Conservation (phyloP, 2,888 invertebrate species). For the Cotesia congregata region DNA sequence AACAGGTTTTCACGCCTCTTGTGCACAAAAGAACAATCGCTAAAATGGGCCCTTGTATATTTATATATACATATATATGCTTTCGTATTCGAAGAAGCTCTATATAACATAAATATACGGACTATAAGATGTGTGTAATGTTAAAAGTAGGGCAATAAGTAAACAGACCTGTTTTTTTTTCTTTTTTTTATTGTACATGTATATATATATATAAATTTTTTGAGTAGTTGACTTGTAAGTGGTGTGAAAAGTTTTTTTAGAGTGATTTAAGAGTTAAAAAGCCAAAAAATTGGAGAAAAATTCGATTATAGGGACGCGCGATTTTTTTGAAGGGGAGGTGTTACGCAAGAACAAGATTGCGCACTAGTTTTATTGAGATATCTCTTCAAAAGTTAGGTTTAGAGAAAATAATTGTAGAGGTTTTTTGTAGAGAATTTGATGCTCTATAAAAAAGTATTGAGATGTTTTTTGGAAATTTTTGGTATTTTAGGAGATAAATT, state of each 20-base stretch:
- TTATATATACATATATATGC: constrained; percentile 34
- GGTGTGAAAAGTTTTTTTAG: too few relatives aligned
- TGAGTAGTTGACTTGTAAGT: constrained; percentile 40
- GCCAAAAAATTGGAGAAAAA: neutral
- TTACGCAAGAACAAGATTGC: too few relatives aligned
- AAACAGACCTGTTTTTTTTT: constrained; percentile 58
- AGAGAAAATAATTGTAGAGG: too few relatives aligned
- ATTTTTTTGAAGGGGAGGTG: too few relatives aligned
- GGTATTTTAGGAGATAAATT: neutral
- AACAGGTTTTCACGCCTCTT: constrained; percentile 54
- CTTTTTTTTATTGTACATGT: constrained; percentile 51
- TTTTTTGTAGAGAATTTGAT: too few relatives aligned
- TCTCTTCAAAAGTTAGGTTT: too few relatives aligned
- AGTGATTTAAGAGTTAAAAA: neutral
- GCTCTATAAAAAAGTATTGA: too few relatives aligned
- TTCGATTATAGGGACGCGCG: too few relatives aligned
- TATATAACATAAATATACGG: neutral
- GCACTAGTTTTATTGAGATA: too few relatives aligned
- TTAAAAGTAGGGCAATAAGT: constrained; percentile 63
- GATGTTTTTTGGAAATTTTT: neutral
- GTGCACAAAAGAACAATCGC: constrained; percentile 36
- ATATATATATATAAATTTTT: constrained; percentile 18
- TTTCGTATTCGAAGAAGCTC: constrained; percentile 18
- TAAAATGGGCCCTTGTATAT: constrained; percentile 11
- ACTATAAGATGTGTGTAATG: neutral